These are phyloP conservation scores for Aleiodes testaceus DNA, from an alignment of 2,888 invertebrate species.

Conservation along the genomic window DNA sequence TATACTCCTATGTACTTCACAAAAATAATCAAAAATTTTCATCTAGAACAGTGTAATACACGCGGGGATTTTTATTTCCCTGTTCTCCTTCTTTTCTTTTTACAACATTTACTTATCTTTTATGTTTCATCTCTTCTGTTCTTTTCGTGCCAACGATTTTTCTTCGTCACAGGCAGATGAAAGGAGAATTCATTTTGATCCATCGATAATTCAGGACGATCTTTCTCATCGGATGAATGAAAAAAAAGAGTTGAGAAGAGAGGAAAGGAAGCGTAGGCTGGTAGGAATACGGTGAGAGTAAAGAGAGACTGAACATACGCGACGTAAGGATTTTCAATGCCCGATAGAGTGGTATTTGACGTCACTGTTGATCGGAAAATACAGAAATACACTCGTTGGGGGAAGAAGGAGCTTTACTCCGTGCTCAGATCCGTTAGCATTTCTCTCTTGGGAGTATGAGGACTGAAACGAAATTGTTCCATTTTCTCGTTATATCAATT, in stretches of 20 bases:
- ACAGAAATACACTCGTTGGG: constrained; percentile 34
- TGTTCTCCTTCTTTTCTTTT: background rate
- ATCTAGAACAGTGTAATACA: constrained; percentile 12
- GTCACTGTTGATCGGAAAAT: constrained; percentile 40
- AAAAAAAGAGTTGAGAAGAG: constrained; percentile 15
- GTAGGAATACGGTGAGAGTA: constrained; percentile 33
- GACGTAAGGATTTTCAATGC: constrained; percentile 41
- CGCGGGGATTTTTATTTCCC: background rate
- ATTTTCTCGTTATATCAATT: constrained; percentile 34
- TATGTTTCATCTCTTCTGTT: background rate
- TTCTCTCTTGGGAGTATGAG: constrained; percentile 34
- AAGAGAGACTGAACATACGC: constrained; percentile 33
- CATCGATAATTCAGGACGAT: constrained; percentile 18
- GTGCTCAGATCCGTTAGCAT: constrained; percentile 10
- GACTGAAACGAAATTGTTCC: constrained; percentile 40
- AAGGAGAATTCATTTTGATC: background rate
- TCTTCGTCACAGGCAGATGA: background rate
- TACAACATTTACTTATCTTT: constrained; percentile 5
- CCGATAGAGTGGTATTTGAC: constrained; percentile 36
- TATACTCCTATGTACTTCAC: background rate
- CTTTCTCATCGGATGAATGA: background rate
- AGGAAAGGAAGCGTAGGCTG: constrained; percentile 31
- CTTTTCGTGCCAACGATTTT: constrained; percentile 16
- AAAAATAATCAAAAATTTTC: constrained; percentile 26
- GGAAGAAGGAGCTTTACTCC: constrained; percentile 18